Base-by-base conservation (phyloP, 2,113 vertebrate species). In the Malurus cyaneus region DNA sequence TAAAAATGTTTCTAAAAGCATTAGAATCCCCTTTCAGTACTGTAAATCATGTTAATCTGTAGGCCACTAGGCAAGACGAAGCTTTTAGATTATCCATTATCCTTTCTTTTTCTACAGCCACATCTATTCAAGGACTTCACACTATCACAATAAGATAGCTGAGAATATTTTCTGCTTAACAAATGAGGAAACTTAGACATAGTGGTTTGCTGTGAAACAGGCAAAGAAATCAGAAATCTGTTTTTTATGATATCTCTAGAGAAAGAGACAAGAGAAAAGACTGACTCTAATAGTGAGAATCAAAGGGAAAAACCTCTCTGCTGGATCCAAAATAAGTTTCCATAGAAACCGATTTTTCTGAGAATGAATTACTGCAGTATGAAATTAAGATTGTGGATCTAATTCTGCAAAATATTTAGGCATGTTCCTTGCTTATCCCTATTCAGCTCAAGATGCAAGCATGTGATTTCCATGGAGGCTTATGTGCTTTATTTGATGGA, bases 401-500 rank as follows among this genome's bases (percentile, higher is more conserved):
- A 91, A 85, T 95, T 94, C 89, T 78, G 69, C 92, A 95, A 95
- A 96, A 93, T 74, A 92, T 73, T 93, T 93, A 95, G 93, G 79
- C 67, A 26, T 91, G 91, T 95, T 87, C 67, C 86, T 92, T 94
- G 52, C 85, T 93, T 88, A 90, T 93, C 67, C 25, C 79, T 86
- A 36, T 89, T 93, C 89, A 89, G 62, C 60, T 82, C 76, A 86
- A 84, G 34, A 82, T 74, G 86, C 80, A 83, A 89, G 70, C 25
- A 41, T 86, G 71, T 83, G 89, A 91, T 91, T 93, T 80, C 78
- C 76, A 92, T 54, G 83, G 80, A 77, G 52, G 87, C 87, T 95
- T 94, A 94, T 62, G 83, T 53, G 67, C 85, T 83, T 89, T 87
- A 59, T 93, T 94, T 57, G 60, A 65, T 87, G 67, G 88, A 88